Base-by-base conservation (phyloP, 2,888 invertebrate species). In the Alloscopus bannaensis region DNA sequence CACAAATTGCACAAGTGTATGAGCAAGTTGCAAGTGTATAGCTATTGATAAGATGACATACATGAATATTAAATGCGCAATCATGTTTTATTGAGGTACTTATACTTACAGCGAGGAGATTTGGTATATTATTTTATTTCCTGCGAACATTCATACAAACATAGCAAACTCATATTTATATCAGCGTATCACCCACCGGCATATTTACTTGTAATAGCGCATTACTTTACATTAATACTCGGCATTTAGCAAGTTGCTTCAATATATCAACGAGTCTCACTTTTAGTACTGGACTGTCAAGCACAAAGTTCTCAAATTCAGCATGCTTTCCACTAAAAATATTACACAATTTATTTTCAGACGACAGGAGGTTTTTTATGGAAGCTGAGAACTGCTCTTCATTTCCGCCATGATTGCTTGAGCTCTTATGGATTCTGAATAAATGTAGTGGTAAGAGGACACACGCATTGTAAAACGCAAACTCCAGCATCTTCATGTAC, bases 401-500 rank as follows among this genome's bases (percentile, higher is more conserved):
- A 45, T n/a, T 69, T 20, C 18, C 50, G n/a, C 24, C 36, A 57
- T 64, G 28, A 52, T 71, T 28, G 28, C 36, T 47, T 24, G 47
- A 3, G 8, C n/a, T 52, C 20, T 40, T 22, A 45, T 36, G 8
- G 11, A 40, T 20, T 26, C 50, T 40, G 11, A 45, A 60, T n/a
- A 40, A 26, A 22, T 64, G 28, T 18, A 76, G 6, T 1, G 81
- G 81, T 2, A 81, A 66, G 1, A 70, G 66, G 6, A 70, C 60
- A 36, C 47, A 31, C 0, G 57, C 28, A 16, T 69, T 60, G 20
- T 65, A 71, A 60, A 81, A 81, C 26, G 65, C 81, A 66, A 76
- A 76, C 24, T 81, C 81, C 52, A 71, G n/a, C 64, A 81, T 65
- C 50, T 76, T 68, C 55, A 29, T 76, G 29, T 75, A 78, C 65